Conservation (phyloP, 2,113 vertebrate species). For the Craseonycteris thonglongyai region DNA sequence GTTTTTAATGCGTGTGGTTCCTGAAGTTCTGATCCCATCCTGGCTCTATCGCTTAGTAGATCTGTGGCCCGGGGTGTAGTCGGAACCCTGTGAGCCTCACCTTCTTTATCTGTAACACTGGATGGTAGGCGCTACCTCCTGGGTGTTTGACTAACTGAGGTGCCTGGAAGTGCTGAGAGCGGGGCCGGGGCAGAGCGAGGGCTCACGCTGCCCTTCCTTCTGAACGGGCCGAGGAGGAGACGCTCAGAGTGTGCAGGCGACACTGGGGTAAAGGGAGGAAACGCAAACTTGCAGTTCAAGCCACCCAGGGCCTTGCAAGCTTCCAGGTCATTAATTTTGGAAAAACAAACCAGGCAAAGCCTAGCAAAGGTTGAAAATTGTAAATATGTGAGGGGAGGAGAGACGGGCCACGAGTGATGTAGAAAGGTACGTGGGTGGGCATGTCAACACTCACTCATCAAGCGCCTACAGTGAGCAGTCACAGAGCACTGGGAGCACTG, state of each 20-base stretch:
- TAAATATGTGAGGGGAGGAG: background rate
- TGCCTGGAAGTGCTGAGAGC: background rate
- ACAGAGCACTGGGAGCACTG: background rate
- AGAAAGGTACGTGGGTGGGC: background rate
- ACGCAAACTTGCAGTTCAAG: background rate
- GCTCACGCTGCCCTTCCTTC: background rate
- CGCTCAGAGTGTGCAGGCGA: accelerated
- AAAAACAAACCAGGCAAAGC: background rate
- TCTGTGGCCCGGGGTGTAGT: background rate
- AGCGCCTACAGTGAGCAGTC: background rate
- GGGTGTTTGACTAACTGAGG: no score
- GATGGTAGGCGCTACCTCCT: background rate
- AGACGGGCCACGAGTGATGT: background rate
- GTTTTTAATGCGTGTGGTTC: background rate
- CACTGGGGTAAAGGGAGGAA: background rate
- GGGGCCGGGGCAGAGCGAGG: background rate
- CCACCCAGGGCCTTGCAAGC: background rate
- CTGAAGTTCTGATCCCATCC: background rate
- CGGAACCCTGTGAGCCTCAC: background rate
- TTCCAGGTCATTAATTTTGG: background rate
- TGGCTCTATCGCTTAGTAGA: background rate
- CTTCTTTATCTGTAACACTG: background rate
- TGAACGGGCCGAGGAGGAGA: background rate
- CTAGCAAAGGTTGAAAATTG: background rate
- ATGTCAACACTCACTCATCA: accelerated